Evolutionary conservation across 2,113 vertebrate species (phyloP).

Genomic region (Symphodus melops): DNA sequence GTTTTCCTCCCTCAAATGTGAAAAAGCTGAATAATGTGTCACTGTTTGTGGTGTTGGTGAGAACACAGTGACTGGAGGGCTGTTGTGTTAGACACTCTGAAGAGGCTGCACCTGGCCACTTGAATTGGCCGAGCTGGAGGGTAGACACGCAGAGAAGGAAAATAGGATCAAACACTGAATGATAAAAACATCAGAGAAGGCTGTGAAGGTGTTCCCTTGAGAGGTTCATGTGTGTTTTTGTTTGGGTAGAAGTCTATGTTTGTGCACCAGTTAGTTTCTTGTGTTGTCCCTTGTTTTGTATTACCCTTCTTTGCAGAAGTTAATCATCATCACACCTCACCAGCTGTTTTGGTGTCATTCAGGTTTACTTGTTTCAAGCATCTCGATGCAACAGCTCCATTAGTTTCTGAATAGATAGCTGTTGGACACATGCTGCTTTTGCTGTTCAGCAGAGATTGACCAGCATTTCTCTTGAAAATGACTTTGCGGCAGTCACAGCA

Average conservation of each 20-base stretch:
- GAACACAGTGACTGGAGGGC: constrained; percentile 39
- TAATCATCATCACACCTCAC: constrained; percentile 50
- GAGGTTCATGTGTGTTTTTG: not conserved
- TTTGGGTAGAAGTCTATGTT: not conserved
- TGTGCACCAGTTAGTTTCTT: constrained; percentile 4
- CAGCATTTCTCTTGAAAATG: constrained; percentile 48
- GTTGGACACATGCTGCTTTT: constrained; percentile 67
- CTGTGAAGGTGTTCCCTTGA: constrained; percentile 42
- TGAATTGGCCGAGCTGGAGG: constrained; percentile 43
- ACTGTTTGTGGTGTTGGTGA: constrained; percentile 46
- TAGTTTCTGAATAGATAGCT: constrained; percentile 59
- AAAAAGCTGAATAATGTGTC: constrained; percentile 54
- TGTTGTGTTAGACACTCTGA: constrained; percentile 49
- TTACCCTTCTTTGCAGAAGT: constrained; percentile 27
- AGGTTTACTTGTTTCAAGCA: constrained; percentile 45
- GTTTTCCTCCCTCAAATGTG: constrained; percentile 39
- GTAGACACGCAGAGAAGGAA: constrained; percentile 33
- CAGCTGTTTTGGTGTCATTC: constrained; percentile 62
- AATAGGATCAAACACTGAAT: constrained; percentile 65
- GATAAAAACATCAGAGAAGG: constrained; percentile 60
- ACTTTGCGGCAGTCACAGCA: constrained; percentile 26
- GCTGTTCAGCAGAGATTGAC: constrained; percentile 46
- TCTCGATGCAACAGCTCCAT: constrained; percentile 42
- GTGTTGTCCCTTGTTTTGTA: constrained; percentile 18
- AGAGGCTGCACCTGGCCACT: constrained; percentile 71